Evolutionary conservation across 1,140 invertebrate species (phyloP).

Genomic region (Batillaria attramentaria): DNA sequence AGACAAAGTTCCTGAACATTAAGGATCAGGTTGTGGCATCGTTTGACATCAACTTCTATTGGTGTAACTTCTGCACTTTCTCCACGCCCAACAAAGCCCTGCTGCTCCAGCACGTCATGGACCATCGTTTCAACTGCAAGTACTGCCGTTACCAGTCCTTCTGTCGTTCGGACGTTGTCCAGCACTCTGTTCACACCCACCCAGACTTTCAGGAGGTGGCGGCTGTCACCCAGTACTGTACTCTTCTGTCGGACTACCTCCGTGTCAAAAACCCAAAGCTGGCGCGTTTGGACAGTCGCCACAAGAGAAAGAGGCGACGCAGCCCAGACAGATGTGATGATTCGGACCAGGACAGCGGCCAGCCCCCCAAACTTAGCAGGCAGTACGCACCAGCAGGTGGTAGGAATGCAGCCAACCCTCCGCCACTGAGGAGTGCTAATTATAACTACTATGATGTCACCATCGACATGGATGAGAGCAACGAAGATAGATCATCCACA

Average conservation of each 20-base stretch:
- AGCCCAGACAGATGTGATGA: conserved; percentile 35
- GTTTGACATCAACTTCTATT: conserved; percentile 56
- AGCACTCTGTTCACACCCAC: conserved; percentile 56
- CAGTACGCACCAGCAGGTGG: background rate
- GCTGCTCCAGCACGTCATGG: conserved; percentile 58
- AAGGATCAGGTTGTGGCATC: conserved; percentile 48
- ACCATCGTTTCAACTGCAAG: conserved; percentile 64
- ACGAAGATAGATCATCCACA: conserved; percentile 30
- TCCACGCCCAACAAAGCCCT: conserved; percentile 52
- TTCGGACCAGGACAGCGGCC: conserved; percentile 1
- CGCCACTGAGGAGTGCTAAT: conserved; percentile 20
- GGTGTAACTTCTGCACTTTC: conserved; percentile 67
- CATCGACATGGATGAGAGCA: conserved; percentile 57
- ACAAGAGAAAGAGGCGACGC: conserved; percentile 27
- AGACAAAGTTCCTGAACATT: conserved; percentile 47
- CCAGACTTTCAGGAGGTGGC: conserved; percentile 52
- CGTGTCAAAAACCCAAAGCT: conserved; percentile 43
- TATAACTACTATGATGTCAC: conserved; percentile 51
- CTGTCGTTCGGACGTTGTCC: conserved; percentile 60
- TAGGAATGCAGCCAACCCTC: conserved; percentile 1
- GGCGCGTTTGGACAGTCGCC: conserved; percentile 28
- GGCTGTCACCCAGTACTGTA: conserved; percentile 54
- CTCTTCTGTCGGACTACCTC: conserved; percentile 56
- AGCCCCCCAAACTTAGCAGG: conserved; percentile 18
- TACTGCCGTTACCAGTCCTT: conserved; percentile 64